Conservation (phyloP, 2,113 vertebrate genomes). For the Erythrocebus patas region DNA sequence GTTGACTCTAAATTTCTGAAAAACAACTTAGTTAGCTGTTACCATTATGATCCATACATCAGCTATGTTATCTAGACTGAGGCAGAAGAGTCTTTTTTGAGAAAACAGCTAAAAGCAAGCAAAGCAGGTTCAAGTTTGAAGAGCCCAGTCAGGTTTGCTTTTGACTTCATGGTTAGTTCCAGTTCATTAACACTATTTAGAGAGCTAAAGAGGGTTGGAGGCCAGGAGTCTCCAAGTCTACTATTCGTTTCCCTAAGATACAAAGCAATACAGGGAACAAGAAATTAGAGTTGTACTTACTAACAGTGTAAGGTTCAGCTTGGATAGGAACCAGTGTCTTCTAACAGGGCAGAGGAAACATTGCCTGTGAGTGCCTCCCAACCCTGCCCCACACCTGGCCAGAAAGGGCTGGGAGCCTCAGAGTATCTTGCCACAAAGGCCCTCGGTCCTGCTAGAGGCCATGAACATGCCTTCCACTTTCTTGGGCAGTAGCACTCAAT, state of each 20-base stretch:
- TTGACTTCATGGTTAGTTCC: neutral
- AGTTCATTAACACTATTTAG: neutral
- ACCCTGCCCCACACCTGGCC: too few species aligned
- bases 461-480: neutral
- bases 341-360: neutral
- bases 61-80: neutral
- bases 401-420: neutral
- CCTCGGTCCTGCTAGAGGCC: neutral
- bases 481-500: neutral
- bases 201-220: neutral
- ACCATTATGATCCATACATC: neutral
- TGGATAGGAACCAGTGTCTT: neutral
- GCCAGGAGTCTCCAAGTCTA: neutral
- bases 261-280: neutral
- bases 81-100: neutral
- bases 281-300: neutral
- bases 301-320: neutral
- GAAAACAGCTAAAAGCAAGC: neutral
- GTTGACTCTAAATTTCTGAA: neutral
- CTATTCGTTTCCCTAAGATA: neutral
- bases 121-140: neutral
- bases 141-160: neutral
- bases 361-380: neutral
- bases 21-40: neutral
- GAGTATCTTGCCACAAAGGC: neutral